Base-by-base conservation (phyloP, 2,888 invertebrate species). In the Tuta absoluta region DNA sequence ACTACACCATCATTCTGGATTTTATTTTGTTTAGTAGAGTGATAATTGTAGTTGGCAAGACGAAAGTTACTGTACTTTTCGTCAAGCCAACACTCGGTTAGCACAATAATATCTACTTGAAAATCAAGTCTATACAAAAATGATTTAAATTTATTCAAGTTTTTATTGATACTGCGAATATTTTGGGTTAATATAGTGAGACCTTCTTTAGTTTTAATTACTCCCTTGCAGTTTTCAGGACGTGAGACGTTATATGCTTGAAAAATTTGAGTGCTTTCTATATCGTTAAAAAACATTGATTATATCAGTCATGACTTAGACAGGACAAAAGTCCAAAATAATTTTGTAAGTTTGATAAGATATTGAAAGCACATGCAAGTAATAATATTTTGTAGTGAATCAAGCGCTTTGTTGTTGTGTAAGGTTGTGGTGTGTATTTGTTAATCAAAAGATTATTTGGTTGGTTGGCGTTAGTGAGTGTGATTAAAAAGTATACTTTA, bases 31-130 rank as follows among this genome's bases (percentile, higher is more conserved):
- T 23, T 51, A 4, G 51, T 19, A 51, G 14, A 51, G 51, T 51
- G 51, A 11, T 51, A 51, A 7, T 51, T 11, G 11, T 51, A 51
- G 51, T 19, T 51, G 8, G 51, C 14, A 7, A 51, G 23, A 11
- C 5, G 51, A 51, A 51, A 51, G 23, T 51, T 23, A 51, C 21
- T 51, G 23, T 51, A 51, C 21, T 51, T 51, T 51, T 51, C 51
- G 23, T 51, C 51, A 7, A 51, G 19, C 51, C 51, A 51, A 19
- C 51, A 51, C 19, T 51, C 51, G 11, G 51, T 51, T 2, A 51
- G 51, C 11, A 51, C 23, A 23, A 51, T 51, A 12, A 51, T 51
- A 23, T 51, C 51, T 3, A 51, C 51, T 51, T 51, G 21, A 23
- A 51, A 51, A 11, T 51, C 51, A 5, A 51, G 23, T 51, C 51